Percentiles rank a stretch among this genome's conserved stretches.
These are phyloP conservation scores for Acrossocheilus fasciatus DNA, from an alignment of 2,797 vertebrate species.

Conservation along the genomic window DNA sequence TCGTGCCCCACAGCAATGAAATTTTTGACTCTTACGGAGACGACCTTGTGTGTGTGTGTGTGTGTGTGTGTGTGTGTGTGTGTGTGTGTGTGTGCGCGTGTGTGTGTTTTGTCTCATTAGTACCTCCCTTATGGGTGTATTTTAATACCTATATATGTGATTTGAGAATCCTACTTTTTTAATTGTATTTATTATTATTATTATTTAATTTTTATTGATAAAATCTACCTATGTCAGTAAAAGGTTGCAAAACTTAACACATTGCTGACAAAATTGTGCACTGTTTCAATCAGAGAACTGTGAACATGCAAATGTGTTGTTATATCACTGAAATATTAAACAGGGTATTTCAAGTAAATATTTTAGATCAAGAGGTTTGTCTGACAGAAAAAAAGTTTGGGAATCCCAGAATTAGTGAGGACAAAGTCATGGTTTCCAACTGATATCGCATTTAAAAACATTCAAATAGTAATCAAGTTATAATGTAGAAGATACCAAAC, in stretches of 20 bases:
- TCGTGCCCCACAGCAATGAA: constrained; percentile 78
- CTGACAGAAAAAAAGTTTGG: not conserved
- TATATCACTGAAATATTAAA: not conserved
- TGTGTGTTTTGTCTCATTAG: constrained; percentile 71
- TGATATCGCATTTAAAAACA: constrained; percentile 59
- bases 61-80: constrained; percentile 67
- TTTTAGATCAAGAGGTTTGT: not conserved
- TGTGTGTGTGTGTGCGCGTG: constrained; percentile 53
- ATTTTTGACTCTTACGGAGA: constrained; percentile 76
- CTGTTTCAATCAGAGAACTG: not conserved
- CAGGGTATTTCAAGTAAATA: not conserved
- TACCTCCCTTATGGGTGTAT: constrained; percentile 67
- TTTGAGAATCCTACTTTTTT: constrained; percentile 53
- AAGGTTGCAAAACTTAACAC: not conserved
- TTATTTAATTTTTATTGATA: constrained; percentile 44
- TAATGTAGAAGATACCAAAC: constrained; percentile 63
- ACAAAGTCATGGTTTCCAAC: not conserved
- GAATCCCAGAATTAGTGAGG: not conserved
- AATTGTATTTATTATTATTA: constrained; percentile 16
- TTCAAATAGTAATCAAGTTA: constrained; percentile 75
- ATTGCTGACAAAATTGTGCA: not conserved
- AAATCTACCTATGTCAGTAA: not conserved
- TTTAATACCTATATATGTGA: constrained; percentile 67
- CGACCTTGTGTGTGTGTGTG: constrained; percentile 74
- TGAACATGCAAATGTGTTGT: not conserved